phyloP scores from a whole-genome alignment of 2,113 vertebrate genomes.

The Tachysurus vachellii region DNA sequence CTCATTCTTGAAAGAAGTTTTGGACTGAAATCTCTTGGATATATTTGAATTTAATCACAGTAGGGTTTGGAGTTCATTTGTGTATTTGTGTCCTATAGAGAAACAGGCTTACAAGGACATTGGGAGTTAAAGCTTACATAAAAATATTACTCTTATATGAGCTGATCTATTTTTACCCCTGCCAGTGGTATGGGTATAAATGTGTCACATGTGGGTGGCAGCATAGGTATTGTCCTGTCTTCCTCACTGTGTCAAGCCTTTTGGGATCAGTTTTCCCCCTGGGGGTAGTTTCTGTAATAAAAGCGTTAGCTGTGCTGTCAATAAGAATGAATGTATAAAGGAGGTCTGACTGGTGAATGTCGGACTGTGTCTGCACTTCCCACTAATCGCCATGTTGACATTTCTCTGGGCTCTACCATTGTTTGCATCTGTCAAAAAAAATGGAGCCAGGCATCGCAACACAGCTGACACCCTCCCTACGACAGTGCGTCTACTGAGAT shows the following conservation, averaged over 20 bases:
- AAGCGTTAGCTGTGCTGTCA: constrained; percentile 74
- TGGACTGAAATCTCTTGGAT: background rate
- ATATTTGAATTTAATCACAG: background rate
- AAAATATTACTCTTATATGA: background rate
- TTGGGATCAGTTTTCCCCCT: constrained; percentile 62
- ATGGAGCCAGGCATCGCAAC: constrained; percentile 52
- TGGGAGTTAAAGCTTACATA: background rate
- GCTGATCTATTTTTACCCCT: background rate
- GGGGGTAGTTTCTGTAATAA: constrained; percentile 71
- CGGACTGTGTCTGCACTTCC: constrained; percentile 57
- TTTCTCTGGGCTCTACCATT: constrained; percentile 67
- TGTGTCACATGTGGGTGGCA: constrained; percentile 14
- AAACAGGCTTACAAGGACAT: background rate
- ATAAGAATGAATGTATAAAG: constrained; percentile 72
- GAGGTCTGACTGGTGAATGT: constrained; percentile 59
- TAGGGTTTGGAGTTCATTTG: background rate
- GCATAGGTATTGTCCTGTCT: constrained; percentile 9
- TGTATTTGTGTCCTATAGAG: background rate
- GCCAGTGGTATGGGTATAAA: background rate
- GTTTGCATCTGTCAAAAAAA: constrained; percentile 73
- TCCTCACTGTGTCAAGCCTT: background rate
- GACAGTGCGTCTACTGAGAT: constrained; percentile 13
- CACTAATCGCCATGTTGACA: constrained; percentile 64
- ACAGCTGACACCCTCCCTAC: constrained; percentile 61
- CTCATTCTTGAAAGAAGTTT: background rate